Conservation (phyloP, 1,140 invertebrate species). For the Telenomus remus region DNA sequence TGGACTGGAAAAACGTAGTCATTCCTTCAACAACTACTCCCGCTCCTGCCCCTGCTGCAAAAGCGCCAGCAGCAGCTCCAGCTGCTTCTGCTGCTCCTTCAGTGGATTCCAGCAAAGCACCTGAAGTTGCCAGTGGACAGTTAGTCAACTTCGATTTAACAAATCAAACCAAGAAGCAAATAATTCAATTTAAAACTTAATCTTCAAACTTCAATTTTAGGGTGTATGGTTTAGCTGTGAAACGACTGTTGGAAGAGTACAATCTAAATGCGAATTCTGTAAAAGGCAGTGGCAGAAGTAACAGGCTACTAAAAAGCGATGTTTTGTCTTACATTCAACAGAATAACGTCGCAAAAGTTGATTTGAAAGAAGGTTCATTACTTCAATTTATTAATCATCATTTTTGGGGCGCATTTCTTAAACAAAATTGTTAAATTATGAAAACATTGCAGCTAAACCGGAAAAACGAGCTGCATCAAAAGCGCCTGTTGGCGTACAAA, state of each 20-base stretch:
- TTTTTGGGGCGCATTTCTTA: too few species aligned
- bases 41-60: conserved; percentile 51
- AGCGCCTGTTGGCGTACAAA: conserved; percentile 5
- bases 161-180: neutral
- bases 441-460: conserved; percentile 18
- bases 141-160: conserved; percentile 54
- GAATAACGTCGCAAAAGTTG: conserved; percentile 76
- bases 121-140: conserved; percentile 66
- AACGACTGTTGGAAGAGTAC: conserved; percentile 79
- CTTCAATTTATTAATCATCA: conserved; percentile 10
- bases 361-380: conserved; percentile 65
- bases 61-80: conserved; percentile 42
- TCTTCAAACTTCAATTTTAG: conserved; percentile 49
- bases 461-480: neutral
- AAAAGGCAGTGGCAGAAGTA: conserved; percentile 77
- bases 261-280: conserved; percentile 75
- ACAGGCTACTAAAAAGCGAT: conserved; percentile 80
- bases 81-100: conserved; percentile 24
- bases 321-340: conserved; percentile 77
- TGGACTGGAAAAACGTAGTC: conserved; percentile 69
- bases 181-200: too few species aligned
- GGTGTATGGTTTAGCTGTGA: conserved; percentile 80
- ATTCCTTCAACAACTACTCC: conserved; percentile 70
- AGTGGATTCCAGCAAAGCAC: conserved; percentile 35
- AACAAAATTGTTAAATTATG: neutral